Conservation (phyloP, 1,140 invertebrate genomes). For the Bombus balteatus region DNA sequence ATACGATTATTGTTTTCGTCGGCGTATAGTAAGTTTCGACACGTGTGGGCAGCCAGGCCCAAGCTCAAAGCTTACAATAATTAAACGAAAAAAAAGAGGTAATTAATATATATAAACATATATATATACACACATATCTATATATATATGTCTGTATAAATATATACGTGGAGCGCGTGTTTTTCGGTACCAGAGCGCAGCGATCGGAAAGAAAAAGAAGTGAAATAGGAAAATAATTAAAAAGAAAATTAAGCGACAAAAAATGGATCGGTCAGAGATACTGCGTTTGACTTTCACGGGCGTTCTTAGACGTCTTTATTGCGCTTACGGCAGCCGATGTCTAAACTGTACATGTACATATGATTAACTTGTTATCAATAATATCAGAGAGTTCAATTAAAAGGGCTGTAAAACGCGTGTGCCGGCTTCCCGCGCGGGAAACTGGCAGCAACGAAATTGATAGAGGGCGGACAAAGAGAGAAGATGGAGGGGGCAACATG, state of each 20-base stretch:
- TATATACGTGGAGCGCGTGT: constrained; percentile 53
- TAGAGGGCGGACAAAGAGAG: neutral
- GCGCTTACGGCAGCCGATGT: constrained; percentile 71
- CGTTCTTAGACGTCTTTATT: constrained; percentile 72
- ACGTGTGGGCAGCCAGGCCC: constrained; percentile 57
- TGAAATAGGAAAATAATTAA: constrained; percentile 41
- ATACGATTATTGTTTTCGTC: constrained; percentile 33
- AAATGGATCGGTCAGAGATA: neutral
- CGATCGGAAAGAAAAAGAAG: constrained; percentile 40
- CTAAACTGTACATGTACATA: constrained; percentile 72
- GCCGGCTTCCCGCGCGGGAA: neutral
- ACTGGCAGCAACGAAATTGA: neutral
- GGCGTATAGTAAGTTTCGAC: constrained; percentile 59
- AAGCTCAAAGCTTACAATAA: constrained; percentile 80
- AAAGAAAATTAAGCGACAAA: neutral
- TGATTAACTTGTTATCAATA: constrained; percentile 72
- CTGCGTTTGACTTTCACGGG: constrained; percentile 64
- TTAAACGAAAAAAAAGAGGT: constrained; percentile 62
- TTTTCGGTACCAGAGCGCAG: constrained; percentile 47
- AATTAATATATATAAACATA: constrained; percentile 50
- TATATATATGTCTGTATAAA: neutral
- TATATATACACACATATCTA: neutral
- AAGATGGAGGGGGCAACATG: neutral
- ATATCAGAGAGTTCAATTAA: constrained; percentile 72
- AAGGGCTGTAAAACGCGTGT: constrained; percentile 59